Evolutionary conservation across 2,888 invertebrate genomes (phyloP).

Genomic region (Hyalella azteca): DNA sequence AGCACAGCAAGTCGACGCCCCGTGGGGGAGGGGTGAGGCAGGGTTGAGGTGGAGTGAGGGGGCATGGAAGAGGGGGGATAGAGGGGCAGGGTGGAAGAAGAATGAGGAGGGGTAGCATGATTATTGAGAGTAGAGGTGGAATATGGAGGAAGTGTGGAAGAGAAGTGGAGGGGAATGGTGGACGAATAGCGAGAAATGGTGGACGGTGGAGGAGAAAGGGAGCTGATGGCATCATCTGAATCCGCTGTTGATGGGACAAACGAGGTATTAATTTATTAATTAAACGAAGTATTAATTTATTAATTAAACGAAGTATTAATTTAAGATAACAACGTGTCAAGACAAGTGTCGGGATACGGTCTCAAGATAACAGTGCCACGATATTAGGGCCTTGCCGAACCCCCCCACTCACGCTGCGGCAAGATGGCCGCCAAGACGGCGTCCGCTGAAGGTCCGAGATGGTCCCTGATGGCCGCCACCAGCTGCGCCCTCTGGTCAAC

Average conservation of each 20-base stretch:
- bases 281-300: no score
- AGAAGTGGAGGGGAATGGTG: not conserved
- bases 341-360: no score
- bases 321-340: no score
- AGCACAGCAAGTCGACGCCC: not conserved
- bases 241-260: no score
- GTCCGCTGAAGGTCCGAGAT: slow-evolving; percentile 41
- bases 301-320: no score
- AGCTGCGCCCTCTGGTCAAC: slow-evolving; percentile 44
- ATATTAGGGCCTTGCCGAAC: no score
- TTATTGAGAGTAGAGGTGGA: no score
- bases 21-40: not conserved
- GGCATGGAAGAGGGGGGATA: not conserved
- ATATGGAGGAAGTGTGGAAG: no score
- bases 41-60: not conserved
- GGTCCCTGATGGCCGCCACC: slow-evolving; percentile 38
- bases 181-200: not conserved
- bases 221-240: no score
- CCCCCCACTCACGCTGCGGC: no score
- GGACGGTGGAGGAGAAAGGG: not conserved
- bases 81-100: not conserved
- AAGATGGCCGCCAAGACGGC: not conserved
- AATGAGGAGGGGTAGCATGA: slow-evolving; percentile 42
- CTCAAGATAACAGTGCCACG: no score
- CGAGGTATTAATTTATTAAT: no score